Conservation (phyloP, 2,888 invertebrate species). For the Ectemnius continuus region DNA sequence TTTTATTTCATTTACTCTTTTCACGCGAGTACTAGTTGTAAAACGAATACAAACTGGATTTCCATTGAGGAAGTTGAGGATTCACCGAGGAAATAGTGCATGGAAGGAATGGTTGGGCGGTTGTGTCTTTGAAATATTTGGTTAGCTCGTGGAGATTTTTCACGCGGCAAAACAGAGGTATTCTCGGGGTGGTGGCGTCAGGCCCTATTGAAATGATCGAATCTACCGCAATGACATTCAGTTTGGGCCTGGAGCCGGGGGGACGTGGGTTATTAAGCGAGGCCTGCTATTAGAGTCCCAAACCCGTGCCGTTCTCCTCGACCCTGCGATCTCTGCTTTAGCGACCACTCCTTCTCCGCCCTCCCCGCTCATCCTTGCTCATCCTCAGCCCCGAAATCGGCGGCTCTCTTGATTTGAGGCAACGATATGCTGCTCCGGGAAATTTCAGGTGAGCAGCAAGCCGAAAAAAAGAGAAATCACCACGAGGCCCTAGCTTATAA, state of each 20-base stretch:
- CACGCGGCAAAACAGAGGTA: conserved; percentile 10
- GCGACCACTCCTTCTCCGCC: neutral
- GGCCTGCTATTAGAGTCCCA: conserved; percentile 74
- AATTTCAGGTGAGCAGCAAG: conserved; percentile 67
- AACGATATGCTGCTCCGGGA: conserved; percentile 72
- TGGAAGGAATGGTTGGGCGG: too few species aligned
- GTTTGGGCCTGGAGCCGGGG: conserved; percentile 59
- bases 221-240: conserved; percentile 76
- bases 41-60: too few species aligned
- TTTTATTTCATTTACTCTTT: too few species aligned
- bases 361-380: neutral
- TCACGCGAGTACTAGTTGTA: too few species aligned
- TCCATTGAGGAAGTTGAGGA: too few species aligned
- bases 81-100: too few species aligned
- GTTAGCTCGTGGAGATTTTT: neutral
- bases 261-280: conserved; percentile 74
- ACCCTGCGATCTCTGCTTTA: conserved; percentile 23
- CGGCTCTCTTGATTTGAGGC: conserved; percentile 76
- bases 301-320: conserved; percentile 38
- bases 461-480: conserved; percentile 20
- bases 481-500: conserved; percentile 62
- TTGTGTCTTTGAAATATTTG: too few species aligned
- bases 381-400: conserved; percentile 24
- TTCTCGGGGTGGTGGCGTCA: conserved; percentile 50
- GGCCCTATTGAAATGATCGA: conserved; percentile 69